Percentiles rank a stretch among this genome's conserved stretches.
phyloP scores from a whole-genome alignment of 2,113 vertebrate genomes.

The Zosterops japonicus region DNA sequence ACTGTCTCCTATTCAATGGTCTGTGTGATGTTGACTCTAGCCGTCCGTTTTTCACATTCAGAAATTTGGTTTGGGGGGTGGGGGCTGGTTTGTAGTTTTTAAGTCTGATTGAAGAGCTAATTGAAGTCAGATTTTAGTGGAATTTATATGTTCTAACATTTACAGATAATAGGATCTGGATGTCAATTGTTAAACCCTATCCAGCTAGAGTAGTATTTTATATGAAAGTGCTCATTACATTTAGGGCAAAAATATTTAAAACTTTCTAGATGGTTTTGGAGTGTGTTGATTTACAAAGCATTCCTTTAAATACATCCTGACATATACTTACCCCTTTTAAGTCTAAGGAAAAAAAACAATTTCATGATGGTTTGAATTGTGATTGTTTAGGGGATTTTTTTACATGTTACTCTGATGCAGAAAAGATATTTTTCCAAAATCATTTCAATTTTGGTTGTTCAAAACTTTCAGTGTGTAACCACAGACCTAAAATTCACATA shows the following conservation, averaged over 20 bases:
- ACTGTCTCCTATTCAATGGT: neutral
- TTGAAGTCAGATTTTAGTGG: conserved; percentile 54
- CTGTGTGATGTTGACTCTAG: conserved; percentile 13
- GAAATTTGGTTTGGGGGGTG: neutral
- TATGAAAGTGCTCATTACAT: conserved; percentile 14
- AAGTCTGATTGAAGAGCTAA: conserved; percentile 59
- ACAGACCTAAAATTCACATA: neutral
- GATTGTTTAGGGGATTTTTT: conserved; percentile 15
- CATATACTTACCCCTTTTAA: neutral
- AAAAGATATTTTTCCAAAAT: conserved; percentile 1
- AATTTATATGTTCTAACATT: conserved; percentile 60
- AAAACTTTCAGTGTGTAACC: conserved; percentile 17
- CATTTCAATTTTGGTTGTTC: conserved; percentile 26
- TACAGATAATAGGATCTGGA: conserved; percentile 46
- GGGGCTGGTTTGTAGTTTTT: conserved; percentile 21
- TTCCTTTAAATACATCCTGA: conserved; percentile 56
- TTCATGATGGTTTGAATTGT: neutral
- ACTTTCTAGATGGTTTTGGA: conserved; percentile 50
- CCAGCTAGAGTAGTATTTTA: conserved; percentile 53
- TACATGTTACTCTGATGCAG: neutral
- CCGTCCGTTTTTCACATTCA: conserved; percentile 5
- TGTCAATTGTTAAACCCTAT: conserved; percentile 32
- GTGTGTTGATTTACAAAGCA: conserved; percentile 46
- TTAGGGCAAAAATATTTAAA: conserved; percentile 44
- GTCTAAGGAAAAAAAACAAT: neutral